Evolutionary conservation across 2,888 invertebrate genomes (phyloP).

Genomic region (Brachyptera putata): DNA sequence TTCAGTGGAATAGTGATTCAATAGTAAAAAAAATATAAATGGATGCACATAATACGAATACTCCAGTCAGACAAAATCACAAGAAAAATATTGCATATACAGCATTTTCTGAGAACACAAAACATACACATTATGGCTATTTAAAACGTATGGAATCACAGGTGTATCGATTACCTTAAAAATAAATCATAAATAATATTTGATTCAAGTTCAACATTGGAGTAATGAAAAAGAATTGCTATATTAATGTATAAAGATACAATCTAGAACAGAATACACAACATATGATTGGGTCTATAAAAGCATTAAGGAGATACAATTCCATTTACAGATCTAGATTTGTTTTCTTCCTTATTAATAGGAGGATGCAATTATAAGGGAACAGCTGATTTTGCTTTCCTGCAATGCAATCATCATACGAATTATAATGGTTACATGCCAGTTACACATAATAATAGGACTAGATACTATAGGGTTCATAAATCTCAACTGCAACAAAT

Average conservation of each 20-base stretch:
- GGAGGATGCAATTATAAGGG: too few species aligned
- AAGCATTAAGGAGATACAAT: too few species aligned
- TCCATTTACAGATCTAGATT: background rate
- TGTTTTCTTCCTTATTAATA: background rate
- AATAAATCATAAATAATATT: too few species aligned
- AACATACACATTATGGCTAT: background rate
- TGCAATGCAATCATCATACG: background rate
- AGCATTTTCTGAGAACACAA: background rate
- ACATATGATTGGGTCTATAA: too few species aligned
- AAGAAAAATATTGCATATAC: background rate
- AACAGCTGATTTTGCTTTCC: too few species aligned
- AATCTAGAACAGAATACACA: too few species aligned
- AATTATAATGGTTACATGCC: background rate
- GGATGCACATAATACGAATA: too few species aligned
- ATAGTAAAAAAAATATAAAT: conserved; percentile 12
- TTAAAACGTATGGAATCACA: background rate
- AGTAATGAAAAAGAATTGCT: background rate
- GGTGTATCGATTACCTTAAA: too few species aligned
- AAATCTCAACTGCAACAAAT: conserved; percentile 31
- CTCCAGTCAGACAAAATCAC: too few species aligned
- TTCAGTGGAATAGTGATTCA: too few species aligned
- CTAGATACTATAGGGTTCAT: conserved; percentile 10
- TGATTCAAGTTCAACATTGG: too few species aligned
- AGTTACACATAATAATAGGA: conserved; percentile 1
- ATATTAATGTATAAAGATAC: background rate